phyloP scores from a whole-genome alignment of 2,113 vertebrate genomes.

The Otocyon megalotis region DNA sequence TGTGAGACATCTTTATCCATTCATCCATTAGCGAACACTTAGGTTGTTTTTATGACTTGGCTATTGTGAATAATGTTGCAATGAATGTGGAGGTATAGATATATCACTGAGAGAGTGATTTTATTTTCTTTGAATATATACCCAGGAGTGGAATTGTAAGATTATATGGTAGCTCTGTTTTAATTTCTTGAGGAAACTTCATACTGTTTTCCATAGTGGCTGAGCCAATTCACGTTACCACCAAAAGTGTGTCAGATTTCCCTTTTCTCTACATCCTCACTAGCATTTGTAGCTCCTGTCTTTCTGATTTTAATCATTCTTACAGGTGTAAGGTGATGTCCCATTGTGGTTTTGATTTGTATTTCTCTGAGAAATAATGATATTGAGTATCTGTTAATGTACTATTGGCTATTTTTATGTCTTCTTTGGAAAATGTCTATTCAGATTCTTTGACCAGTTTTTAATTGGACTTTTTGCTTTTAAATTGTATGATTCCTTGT shows the following conservation, averaged over 20 bases:
- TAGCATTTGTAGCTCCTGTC: not conserved
- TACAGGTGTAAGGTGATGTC: not conserved
- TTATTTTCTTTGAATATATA: not conserved
- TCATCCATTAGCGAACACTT: not conserved
- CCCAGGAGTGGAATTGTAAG: not conserved
- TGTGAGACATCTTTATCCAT: not conserved
- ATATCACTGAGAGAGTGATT: not conserved
- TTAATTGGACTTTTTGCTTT: not conserved
- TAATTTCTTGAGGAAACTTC: not conserved
- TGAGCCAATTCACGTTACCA: not conserved
- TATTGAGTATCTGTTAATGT: not conserved
- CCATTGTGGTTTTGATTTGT: not conserved
- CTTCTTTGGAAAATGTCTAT: not conserved
- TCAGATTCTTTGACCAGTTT: not conserved
- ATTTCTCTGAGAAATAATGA: not conserved
- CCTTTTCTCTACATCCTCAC: not conserved
- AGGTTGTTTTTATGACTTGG: not conserved
- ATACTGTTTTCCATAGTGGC: not conserved
- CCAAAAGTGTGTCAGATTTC: not conserved
- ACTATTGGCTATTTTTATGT: not conserved
- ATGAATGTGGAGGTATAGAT: not conserved
- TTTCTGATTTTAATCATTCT: not conserved
- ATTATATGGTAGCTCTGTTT: not conserved
- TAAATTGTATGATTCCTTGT: not conserved
- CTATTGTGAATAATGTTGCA: not conserved